These are phyloP conservation scores for Lasioglossum figueresi DNA, from an alignment of 2,888 invertebrate species.

Conservation along the genomic window DNA sequence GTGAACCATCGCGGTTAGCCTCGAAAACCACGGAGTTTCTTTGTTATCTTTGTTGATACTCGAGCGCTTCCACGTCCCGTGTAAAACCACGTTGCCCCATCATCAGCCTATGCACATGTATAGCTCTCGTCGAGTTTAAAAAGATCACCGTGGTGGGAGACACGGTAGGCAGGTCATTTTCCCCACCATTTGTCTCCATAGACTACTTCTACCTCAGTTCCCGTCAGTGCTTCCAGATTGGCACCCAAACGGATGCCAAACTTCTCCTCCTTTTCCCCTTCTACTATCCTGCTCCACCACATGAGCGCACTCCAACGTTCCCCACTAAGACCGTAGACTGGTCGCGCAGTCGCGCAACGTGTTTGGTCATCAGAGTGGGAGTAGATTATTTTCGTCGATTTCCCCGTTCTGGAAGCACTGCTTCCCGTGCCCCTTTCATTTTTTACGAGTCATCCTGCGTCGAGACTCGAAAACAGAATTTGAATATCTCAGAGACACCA, in stretches of 20 bases:
- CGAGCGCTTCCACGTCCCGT: constrained; percentile 3
- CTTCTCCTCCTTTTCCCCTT: too few species aligned
- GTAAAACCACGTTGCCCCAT: background rate
- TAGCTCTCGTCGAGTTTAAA: constrained; percentile 17
- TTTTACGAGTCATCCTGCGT: constrained; percentile 7
- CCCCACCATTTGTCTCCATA: constrained; percentile 2
- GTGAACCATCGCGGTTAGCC: background rate
- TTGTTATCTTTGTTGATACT: constrained; percentile 14
- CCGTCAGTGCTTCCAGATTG: too few species aligned
- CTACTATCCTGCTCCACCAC: too few species aligned
- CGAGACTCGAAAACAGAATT: background rate
- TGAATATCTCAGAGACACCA: background rate
- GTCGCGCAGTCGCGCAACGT: too few species aligned
- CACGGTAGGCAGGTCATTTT: background rate
- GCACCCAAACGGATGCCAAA: too few species aligned
- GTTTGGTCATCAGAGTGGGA: too few species aligned
- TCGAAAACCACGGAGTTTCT: background rate
- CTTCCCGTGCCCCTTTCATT: background rate
- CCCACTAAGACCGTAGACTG: too few species aligned
- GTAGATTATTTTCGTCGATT: too few species aligned
- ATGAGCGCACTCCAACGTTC: too few species aligned
- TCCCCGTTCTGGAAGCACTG: too few species aligned
- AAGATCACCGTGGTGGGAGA: constrained; percentile 8
- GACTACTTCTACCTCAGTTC: constrained; percentile 12
- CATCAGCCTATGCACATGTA: constrained; percentile 27